A percentile compares a stretch with the other conserved stretches of the same genome.
Conservation (phyloP, 2,797 vertebrate genomes). For the Cossypha polioptera region DNA sequence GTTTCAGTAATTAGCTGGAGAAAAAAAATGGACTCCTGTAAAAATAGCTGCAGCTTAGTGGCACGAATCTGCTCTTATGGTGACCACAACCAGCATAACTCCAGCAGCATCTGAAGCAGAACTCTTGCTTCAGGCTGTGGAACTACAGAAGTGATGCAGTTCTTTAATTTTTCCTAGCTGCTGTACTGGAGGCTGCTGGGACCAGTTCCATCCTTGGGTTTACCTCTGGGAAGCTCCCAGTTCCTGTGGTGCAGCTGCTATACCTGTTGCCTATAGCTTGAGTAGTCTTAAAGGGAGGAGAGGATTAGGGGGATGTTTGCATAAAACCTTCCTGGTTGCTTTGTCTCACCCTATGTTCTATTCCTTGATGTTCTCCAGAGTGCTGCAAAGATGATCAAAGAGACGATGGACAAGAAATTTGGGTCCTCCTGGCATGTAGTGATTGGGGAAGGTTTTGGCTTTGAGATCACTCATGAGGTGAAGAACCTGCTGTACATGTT, state of each 20-base stretch:
- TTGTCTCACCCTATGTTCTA: background rate
- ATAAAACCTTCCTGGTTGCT: background rate
- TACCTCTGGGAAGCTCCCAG: background rate
- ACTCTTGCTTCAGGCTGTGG: background rate
- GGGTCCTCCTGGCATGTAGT: conserved; percentile 98
- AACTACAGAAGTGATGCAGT: background rate
- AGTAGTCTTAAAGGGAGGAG: background rate
- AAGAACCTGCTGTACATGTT: conserved; percentile 99
- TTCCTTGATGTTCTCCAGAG: conserved; percentile 66
- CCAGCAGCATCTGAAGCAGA: background rate
- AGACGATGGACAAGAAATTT: conserved; percentile 98
- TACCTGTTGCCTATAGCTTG: background rate
- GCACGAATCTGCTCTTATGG: background rate
- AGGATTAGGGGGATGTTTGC: background rate
- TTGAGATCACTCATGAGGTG: conserved; percentile 96
- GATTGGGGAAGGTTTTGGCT: conserved; percentile 95
- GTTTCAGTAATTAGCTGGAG: conserved; percentile 34
- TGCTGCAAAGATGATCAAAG: conserved; percentile 98
- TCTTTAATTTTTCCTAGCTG: background rate
- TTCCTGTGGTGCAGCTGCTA: background rate
- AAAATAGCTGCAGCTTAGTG: conserved; percentile 49
- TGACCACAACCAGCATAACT: background rate
- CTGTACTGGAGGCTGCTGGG: background rate
- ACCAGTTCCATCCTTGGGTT: background rate
- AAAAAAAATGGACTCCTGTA: background rate